Conservation (phyloP, 2,888 invertebrate species). For the Epirrhoe tristata region DNA sequence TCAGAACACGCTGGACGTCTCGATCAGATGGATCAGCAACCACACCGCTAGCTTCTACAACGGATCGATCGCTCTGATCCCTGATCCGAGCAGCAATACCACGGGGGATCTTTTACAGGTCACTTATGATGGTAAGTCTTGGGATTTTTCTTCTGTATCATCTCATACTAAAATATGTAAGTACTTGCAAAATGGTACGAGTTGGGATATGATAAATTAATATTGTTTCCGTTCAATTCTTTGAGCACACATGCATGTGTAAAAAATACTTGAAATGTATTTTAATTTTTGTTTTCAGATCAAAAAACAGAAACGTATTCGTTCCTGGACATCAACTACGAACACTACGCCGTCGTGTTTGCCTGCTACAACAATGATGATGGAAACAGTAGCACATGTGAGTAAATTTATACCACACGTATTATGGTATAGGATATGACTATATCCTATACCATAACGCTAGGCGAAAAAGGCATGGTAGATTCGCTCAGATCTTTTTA, state of each 20-base stretch:
- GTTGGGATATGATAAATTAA: no score
- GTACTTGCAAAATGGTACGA: no score
- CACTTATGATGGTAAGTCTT: slow-evolving; percentile 68
- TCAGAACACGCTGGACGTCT: slow-evolving; percentile 73
- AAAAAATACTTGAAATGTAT: neutral
- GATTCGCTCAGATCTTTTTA: no score
- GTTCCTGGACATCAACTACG: slow-evolving; percentile 73
- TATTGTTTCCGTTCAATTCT: no score
- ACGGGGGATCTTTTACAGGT: slow-evolving; percentile 70
- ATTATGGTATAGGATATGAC: no score
- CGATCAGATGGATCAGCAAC: slow-evolving; percentile 74
- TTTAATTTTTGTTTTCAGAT: slow-evolving; percentile 58
- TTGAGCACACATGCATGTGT: no score
- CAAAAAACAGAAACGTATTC: slow-evolving; percentile 70
- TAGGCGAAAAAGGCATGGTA: no score
- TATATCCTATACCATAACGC: no score
- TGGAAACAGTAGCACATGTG: slow-evolving; percentile 72
- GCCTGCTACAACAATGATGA: slow-evolving; percentile 69
- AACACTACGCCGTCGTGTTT: slow-evolving; percentile 76
- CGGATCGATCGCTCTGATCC: slow-evolving; percentile 69
- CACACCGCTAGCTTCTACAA: slow-evolving; percentile 72
- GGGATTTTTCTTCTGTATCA: neutral
- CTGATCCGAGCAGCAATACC: slow-evolving; percentile 64
- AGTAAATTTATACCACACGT: slow-evolving; percentile 51
- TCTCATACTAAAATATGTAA: no score